These are phyloP conservation scores for Hypothenemus hampei DNA, from an alignment of 1,140 invertebrate genomes.

Conservation along the genomic window DNA sequence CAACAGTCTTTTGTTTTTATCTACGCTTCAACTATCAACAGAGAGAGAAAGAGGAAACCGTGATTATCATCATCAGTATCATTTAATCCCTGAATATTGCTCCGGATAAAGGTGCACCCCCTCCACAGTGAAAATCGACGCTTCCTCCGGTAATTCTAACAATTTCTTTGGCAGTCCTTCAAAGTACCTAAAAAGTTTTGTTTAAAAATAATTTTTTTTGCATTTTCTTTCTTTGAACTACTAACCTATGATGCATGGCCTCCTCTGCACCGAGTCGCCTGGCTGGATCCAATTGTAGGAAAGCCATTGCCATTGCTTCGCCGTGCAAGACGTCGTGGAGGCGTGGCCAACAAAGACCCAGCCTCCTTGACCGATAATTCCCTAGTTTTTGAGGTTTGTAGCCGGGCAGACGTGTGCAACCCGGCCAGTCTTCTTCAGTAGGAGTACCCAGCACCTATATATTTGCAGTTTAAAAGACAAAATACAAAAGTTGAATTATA, in stretches of 20 bases:
- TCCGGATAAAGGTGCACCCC: conserved; percentile 73
- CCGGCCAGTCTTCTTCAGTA: conserved; percentile 84
- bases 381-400: conserved; percentile 78
- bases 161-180: conserved; percentile 80
- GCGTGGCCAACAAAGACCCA: conserved; percentile 83
- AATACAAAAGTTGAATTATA: too few species aligned
- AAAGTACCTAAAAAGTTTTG: conserved; percentile 75
- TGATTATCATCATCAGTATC: conserved; percentile 26
- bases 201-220: too few species aligned
- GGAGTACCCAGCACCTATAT: conserved; percentile 81
- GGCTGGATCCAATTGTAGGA: conserved; percentile 84
- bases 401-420: conserved; percentile 78
- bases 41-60: too few species aligned
- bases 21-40: too few species aligned
- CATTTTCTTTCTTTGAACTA: too few species aligned
- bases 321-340: conserved; percentile 82
- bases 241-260: conserved; percentile 72
- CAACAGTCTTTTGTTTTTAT: too few species aligned
- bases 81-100: conserved; percentile 44
- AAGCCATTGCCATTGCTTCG: conserved; percentile 77
- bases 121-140: conserved; percentile 89
- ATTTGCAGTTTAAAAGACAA: neutral
- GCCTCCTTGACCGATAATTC: conserved; percentile 69
- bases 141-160: conserved; percentile 84
- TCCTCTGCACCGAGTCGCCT: conserved; percentile 80